phyloP scores from a whole-genome alignment of 2,888 invertebrate species.

The Ophion ellenae region DNA sequence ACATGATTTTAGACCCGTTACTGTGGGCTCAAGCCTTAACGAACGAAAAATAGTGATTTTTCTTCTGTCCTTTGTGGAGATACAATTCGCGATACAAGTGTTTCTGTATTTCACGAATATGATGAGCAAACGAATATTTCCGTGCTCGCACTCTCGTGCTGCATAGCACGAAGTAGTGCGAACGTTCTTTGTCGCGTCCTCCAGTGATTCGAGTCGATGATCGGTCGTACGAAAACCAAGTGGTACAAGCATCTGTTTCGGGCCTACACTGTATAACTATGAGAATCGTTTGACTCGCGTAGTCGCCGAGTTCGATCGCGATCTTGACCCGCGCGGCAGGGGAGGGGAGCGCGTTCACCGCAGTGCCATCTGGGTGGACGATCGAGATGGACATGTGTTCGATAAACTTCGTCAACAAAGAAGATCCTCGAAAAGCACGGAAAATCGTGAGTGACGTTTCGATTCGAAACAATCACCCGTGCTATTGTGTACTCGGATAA shows the following conservation, averaged over 20 bases:
- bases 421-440: background rate
- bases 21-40: too few species aligned
- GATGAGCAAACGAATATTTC: too few species aligned
- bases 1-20: too few species aligned
- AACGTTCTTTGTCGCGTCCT: background rate
- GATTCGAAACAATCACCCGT: background rate
- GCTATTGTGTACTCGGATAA: background rate
- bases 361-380: background rate
- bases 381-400: conserved; percentile 7
- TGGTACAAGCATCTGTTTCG: conserved; percentile 22
- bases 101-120: too few species aligned
- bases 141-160: background rate
- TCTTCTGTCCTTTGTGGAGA: too few species aligned
- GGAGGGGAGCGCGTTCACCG: background rate
- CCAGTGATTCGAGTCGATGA: conserved; percentile 57
- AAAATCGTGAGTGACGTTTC: background rate
- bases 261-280: background rate
- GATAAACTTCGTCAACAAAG: background rate
- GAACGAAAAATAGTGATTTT: too few species aligned
- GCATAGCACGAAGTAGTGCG: conserved; percentile 14
- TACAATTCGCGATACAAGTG: too few species aligned
- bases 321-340: background rate
- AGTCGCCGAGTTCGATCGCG: conserved; percentile 29
- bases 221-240: conserved; percentile 38
- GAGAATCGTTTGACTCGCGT: conserved; percentile 10